Conservation (phyloP, 2,888 invertebrate species). For the Microchrysa polita region DNA sequence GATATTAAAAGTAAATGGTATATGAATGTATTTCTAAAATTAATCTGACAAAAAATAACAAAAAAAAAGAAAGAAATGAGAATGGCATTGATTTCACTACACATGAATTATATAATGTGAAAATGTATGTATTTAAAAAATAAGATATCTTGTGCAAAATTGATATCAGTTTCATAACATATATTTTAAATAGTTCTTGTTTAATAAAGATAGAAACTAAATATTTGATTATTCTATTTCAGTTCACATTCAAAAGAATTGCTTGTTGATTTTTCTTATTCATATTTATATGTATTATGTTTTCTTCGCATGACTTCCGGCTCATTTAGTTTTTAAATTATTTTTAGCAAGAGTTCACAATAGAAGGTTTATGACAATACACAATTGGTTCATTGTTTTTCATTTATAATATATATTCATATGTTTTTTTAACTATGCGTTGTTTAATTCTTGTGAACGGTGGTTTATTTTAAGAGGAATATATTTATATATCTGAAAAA, state of each 20-base stretch:
- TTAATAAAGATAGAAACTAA: background rate
- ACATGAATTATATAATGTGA: background rate
- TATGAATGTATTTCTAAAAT: background rate
- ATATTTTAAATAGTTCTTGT: background rate
- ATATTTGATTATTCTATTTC: constrained; percentile 19
- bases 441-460: constrained; percentile 28
- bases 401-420: background rate
- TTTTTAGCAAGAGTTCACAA: background rate
- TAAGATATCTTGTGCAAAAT: constrained; percentile 20
- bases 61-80: background rate
- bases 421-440: background rate
- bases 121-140: background rate
- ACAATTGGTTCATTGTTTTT: background rate
- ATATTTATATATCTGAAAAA: background rate
- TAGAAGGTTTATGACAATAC: background rate
- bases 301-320: too few relatives aligned
- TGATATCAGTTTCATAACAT: background rate
- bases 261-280: constrained; percentile 28
- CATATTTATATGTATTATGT: too few relatives aligned
- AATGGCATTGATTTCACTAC: background rate
- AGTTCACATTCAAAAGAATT: constrained; percentile 30
- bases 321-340: too few relatives aligned
- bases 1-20: background rate
- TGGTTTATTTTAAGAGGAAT: constrained; percentile 28
- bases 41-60: background rate